Conservation (phyloP, 2,797 vertebrate species). For the Hoplostethus mediterraneus region DNA sequence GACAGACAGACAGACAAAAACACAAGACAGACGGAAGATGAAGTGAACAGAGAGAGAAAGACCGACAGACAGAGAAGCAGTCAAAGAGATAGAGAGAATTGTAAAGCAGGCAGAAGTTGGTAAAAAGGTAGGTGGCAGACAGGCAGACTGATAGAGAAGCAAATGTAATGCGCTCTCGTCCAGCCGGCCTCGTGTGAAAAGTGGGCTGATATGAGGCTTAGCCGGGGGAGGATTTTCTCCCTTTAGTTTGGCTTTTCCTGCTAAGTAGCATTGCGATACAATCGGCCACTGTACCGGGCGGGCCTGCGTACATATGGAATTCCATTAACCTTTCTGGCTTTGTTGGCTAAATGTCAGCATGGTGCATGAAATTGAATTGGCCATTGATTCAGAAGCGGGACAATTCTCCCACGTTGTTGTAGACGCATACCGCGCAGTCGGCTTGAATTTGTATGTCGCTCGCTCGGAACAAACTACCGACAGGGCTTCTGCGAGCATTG, state of each 20-base stretch:
- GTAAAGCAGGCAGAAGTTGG: constrained; percentile 36
- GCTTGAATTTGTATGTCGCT: constrained; percentile 40
- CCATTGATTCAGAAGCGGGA: constrained; percentile 79
- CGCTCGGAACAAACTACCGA: constrained; percentile 34
- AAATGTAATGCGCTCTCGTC: constrained; percentile 55
- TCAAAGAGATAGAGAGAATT: constrained; percentile 10
- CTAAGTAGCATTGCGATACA: constrained; percentile 75
- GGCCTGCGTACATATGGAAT: constrained; percentile 78
- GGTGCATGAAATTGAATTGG: constrained; percentile 82
- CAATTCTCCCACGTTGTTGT: constrained; percentile 60
- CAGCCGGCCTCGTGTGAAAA: constrained; percentile 56
- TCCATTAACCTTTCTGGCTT: constrained; percentile 81
- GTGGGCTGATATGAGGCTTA: constrained; percentile 70
- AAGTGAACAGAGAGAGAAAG: not conserved
- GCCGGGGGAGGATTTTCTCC: constrained; percentile 67
- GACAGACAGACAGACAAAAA: constrained; percentile 20
- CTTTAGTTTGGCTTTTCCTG: constrained; percentile 68
- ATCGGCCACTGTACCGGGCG: constrained; percentile 67
- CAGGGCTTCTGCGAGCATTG: constrained; percentile 18
- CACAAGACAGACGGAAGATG: constrained; percentile 10
- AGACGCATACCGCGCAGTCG: constrained; percentile 54
- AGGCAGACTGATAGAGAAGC: constrained; percentile 49
- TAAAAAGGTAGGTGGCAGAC: constrained; percentile 46
- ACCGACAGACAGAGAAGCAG: constrained; percentile 29
- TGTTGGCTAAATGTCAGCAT: constrained; percentile 82